Conservation (phyloP, 2,888 invertebrate genomes). For the Noctua janthina region DNA sequence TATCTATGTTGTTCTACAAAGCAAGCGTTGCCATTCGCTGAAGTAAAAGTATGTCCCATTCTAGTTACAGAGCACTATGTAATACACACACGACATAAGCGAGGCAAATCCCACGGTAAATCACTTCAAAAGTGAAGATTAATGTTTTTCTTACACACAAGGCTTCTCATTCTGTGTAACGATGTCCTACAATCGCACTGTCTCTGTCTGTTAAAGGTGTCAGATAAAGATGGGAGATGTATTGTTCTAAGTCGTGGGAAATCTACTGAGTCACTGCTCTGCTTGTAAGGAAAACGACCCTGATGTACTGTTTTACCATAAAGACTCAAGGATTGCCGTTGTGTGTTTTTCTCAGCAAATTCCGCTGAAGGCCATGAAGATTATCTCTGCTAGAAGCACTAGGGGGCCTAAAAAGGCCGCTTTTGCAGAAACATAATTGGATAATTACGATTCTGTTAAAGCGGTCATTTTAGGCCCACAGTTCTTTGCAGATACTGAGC, state of each 20-base stretch:
- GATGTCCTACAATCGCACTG: slow-evolving; percentile 47
- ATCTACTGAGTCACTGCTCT: slow-evolving; percentile 77
- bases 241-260: slow-evolving; percentile 83
- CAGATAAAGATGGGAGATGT: slow-evolving; percentile 62
- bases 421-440: neutral
- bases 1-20: neutral
- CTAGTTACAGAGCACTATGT: slow-evolving; percentile 34
- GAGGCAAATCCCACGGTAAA: slow-evolving; percentile 53
- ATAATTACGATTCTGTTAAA: neutral
- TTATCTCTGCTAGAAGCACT: neutral
- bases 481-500: neutral
- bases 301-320: slow-evolving; percentile 10
- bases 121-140: slow-evolving; percentile 50
- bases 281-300: slow-evolving; percentile 67
- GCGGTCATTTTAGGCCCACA: neutral
- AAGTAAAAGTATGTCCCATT: slow-evolving; percentile 51
- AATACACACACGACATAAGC: slow-evolving; percentile 37
- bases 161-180: slow-evolving; percentile 47
- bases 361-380: neutral
- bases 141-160: slow-evolving; percentile 53
- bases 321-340: slow-evolving; percentile 34
- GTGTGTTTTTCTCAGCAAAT: slow-evolving; percentile 26
- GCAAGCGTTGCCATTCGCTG: slow-evolving; percentile 8
- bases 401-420: neutral
- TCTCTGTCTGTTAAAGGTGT: slow-evolving; percentile 58